Conservation (phyloP, 2,888 invertebrate species). For the Leptinotarsa tumamoca region DNA sequence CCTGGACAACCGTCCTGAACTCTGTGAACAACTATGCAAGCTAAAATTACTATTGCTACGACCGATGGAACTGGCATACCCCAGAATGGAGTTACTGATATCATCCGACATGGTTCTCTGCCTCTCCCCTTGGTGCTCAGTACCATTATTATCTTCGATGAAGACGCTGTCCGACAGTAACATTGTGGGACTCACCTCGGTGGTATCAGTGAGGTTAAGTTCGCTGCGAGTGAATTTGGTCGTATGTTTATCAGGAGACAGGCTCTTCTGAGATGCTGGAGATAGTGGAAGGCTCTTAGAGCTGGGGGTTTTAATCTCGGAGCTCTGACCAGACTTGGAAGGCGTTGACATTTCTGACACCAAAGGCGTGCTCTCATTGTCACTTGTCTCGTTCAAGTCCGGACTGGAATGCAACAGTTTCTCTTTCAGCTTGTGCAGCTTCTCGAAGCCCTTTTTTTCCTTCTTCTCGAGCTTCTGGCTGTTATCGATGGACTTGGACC, state of each 20-base stretch:
- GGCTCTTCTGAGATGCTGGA: slow-evolving; percentile 52
- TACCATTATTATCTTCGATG: slow-evolving; percentile 35
- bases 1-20: slow-evolving; percentile 59
- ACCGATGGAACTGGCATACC: slow-evolving; percentile 50
- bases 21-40: slow-evolving; percentile 56
- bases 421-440: slow-evolving; percentile 61
- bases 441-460: slow-evolving; percentile 58
- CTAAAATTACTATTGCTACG: slow-evolving; percentile 56
- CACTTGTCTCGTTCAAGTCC: slow-evolving; percentile 65
- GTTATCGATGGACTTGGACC: slow-evolving; percentile 62
- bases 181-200: slow-evolving; percentile 49
- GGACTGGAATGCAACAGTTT: slow-evolving; percentile 63
- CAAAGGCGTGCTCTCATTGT: slow-evolving; percentile 78
- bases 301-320: slow-evolving; percentile 56
- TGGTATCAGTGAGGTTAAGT: slow-evolving; percentile 54
- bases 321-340: slow-evolving; percentile 56
- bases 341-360: slow-evolving; percentile 67
- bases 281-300: slow-evolving; percentile 57
- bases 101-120: slow-evolving; percentile 59
- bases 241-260: slow-evolving; percentile 50
- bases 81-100: slow-evolving; percentile 53
- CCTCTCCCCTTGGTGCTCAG: slow-evolving; percentile 43
- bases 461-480: slow-evolving; percentile 47
- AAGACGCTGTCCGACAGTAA: slow-evolving; percentile 43
- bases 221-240: slow-evolving; percentile 53